Conservation (phyloP, 2,888 invertebrate genomes). For the Gastracanthus pulcherrimus region DNA sequence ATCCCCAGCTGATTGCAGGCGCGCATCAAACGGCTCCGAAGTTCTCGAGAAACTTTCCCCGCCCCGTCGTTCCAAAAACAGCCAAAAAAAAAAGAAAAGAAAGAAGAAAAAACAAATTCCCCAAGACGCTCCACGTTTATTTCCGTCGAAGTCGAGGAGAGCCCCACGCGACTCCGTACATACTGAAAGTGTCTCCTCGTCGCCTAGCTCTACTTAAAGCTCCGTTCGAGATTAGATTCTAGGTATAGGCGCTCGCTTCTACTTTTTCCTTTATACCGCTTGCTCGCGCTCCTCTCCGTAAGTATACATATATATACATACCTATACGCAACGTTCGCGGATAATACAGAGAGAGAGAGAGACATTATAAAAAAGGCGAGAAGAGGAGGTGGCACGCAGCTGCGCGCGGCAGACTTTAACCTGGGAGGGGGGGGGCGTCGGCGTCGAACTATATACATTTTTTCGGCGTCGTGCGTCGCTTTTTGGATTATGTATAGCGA, state of each 20-base stretch:
- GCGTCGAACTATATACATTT: background rate
- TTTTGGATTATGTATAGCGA: no score
- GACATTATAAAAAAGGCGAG: background rate
- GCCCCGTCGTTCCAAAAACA: background rate
- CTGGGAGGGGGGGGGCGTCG: no score
- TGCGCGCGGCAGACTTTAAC: background rate
- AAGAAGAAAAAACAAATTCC: background rate
- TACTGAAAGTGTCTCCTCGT: background rate
- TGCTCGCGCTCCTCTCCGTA: no score
- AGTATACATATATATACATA: no score
- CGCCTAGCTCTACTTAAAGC: background rate
- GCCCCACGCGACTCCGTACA: no score
- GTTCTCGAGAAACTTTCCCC: background rate
- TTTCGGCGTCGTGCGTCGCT: conserved; percentile 6
- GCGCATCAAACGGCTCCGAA: background rate
- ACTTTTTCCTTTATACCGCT: no score
- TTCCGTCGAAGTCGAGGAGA: conserved; percentile 15
- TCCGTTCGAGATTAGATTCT: conserved; percentile 16
- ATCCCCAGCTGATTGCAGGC: no score
- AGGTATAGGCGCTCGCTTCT: background rate
- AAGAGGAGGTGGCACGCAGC: background rate
- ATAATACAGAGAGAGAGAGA: background rate
- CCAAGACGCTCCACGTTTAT: conserved; percentile 17
- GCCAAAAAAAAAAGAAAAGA: no score
- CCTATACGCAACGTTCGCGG: background rate